Percentiles rank a stretch among this genome's conserved stretches.
These are phyloP conservation scores for Acanthosepion esculentum DNA, from an alignment of 2,888 invertebrate genomes.

Conservation along the genomic window DNA sequence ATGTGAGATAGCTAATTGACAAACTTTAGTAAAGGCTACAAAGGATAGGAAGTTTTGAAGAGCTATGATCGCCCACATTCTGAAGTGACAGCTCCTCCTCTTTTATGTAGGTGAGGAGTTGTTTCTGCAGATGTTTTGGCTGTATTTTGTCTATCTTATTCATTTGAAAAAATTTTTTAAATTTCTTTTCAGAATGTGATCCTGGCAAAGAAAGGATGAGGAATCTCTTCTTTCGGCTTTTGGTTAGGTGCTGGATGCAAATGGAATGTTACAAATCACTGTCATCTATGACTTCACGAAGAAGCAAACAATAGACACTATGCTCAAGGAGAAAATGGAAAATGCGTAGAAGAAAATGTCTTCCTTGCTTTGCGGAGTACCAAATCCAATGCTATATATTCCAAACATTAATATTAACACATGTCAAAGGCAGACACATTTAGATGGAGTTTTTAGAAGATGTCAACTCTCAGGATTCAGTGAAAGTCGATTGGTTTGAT, in stretches of 20 bases:
- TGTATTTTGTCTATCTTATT: not conserved
- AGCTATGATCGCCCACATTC: no score
- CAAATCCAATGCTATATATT: not conserved
- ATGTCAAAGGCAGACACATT: not conserved
- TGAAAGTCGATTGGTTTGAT: not conserved
- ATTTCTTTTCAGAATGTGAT: constrained; percentile 25
- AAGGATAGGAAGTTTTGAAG: no score
- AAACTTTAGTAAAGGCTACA: no score
- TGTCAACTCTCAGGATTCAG: not conserved
- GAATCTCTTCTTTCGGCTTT: not conserved
- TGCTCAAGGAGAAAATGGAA: not conserved
- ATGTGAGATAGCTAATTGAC: no score
- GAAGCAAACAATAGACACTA: not conserved
- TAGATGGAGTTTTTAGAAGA: not conserved
- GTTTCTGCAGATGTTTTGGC: not conserved
- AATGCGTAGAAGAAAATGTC: not conserved
- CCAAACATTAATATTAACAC: not conserved
- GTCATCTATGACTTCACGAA: not conserved
- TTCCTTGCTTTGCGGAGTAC: not conserved
- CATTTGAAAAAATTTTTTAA: not conserved
- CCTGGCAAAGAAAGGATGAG: constrained; percentile 41
- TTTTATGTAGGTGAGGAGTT: no score
- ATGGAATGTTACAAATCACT: not conserved
- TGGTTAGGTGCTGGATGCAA: not conserved
- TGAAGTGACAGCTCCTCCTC: no score